phyloP scores from a whole-genome alignment of 2,888 invertebrate species.

The Doris montereyensis region DNA sequence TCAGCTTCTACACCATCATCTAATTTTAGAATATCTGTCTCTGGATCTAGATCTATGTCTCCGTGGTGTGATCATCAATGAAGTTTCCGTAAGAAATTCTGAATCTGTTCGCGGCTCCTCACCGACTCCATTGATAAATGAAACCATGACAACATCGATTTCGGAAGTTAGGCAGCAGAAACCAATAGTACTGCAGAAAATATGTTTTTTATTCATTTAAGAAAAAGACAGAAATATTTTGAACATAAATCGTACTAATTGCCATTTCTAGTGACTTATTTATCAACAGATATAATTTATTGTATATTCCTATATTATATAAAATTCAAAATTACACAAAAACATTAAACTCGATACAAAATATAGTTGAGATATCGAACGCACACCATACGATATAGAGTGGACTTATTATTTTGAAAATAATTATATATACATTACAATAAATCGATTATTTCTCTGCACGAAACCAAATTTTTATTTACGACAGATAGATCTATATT shows the following conservation, averaged over 20 bases:
- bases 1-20: slow-evolving; percentile 49
- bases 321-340: too few species aligned
- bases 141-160: slow-evolving; percentile 21
- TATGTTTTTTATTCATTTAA: neutral
- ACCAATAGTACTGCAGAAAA: neutral
- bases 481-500: too few species aligned
- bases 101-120: slow-evolving; percentile 12
- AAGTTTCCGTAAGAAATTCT: slow-evolving; percentile 47
- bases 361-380: too few species aligned
- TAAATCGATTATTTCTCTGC: too few species aligned
- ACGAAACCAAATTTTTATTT: too few species aligned
- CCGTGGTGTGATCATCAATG: slow-evolving; percentile 52
- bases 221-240: neutral
- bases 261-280: neutral
- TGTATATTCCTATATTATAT: too few species aligned
- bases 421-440: too few species aligned
- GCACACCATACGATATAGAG: too few species aligned
- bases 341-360: too few species aligned
- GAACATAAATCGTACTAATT: neutral
- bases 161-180: neutral
- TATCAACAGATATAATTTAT: too few species aligned
- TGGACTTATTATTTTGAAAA: too few species aligned
- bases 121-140: neutral
- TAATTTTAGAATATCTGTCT: slow-evolving; percentile 61
- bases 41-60: slow-evolving; percentile 52